Evolutionary conservation across 2,888 invertebrate genomes (phyloP).

Genomic region (Creontiades dilutus): DNA sequence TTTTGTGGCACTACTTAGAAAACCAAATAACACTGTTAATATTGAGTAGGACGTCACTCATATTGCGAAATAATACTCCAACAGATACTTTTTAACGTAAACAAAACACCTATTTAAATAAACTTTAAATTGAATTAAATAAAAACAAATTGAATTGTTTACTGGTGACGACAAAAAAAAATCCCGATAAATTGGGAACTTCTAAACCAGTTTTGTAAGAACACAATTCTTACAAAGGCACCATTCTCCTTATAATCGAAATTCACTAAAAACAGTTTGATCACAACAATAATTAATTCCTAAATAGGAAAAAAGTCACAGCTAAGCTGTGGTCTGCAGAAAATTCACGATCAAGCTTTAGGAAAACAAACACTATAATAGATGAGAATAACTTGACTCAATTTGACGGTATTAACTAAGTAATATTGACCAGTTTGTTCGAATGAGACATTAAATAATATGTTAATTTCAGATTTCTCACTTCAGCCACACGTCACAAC

Average conservation of each 20-base stretch:
- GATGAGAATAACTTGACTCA: not conserved
- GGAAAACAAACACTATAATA: not conserved
- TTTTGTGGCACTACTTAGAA: conserved; percentile 41
- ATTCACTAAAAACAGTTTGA: conserved; percentile 26
- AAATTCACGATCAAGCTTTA: not conserved
- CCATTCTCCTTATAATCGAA: conserved; percentile 28
- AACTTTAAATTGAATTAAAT: conserved; percentile 58
- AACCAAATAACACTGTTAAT: conserved; percentile 18
- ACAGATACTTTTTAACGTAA: conserved; percentile 3
- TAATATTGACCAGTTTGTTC: not conserved
- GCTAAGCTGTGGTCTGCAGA: not conserved
- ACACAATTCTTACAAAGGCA: conserved; percentile 6
- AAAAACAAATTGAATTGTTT: conserved; percentile 41
- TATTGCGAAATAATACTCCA: conserved; percentile 14
- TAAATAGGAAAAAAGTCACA: conserved; percentile 35
- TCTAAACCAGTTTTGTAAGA: conserved; percentile 37
- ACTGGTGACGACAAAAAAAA: not conserved
- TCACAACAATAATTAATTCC: conserved; percentile 14
- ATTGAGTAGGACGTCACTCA: conserved; percentile 39
- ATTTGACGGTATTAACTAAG: not conserved
- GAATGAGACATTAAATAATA: not conserved
- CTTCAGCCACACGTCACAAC: not conserved
- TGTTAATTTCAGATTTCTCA: not conserved
- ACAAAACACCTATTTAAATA: conserved; percentile 42
- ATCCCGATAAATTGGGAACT: conserved; percentile 39